A percentile compares a stretch with the other conserved stretches of the same genome.
Evolutionary conservation across 1,140 invertebrate genomes (phyloP).

Genomic region (Drosophila neocordata): DNA sequence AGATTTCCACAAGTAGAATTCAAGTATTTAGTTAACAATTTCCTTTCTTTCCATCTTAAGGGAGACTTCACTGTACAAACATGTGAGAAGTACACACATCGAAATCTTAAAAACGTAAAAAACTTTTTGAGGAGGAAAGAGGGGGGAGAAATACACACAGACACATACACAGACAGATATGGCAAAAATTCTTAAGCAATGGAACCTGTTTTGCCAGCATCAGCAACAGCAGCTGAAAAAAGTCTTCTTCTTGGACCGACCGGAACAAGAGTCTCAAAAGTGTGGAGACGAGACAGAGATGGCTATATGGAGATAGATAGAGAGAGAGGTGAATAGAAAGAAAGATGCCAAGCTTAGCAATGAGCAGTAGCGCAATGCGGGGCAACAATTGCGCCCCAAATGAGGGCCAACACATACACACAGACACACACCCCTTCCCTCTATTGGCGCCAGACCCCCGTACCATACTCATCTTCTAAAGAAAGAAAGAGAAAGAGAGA

Average conservation of each 20-base stretch:
- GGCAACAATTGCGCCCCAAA: constrained; percentile 13
- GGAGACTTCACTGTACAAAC: constrained; percentile 35
- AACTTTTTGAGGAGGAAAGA: too few relatives aligned
- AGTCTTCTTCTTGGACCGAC: constrained; percentile 53
- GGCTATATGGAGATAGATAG: neutral
- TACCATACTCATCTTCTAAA: neutral
- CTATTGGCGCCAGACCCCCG: neutral
- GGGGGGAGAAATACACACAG: neutral
- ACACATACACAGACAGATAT: constrained; percentile 34
- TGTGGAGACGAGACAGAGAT: neutral
- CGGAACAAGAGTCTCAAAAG: constrained; percentile 54
- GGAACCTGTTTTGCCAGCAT: constrained; percentile 61
- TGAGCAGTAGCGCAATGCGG: constrained; percentile 1
- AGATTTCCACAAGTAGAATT: too few relatives aligned
- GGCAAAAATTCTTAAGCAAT: constrained; percentile 72
- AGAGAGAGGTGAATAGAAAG: neutral
- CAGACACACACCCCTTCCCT: neutral
- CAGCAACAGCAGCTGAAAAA: constrained; percentile 24
- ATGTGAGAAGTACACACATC: neutral
- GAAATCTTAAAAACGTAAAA: too few relatives aligned
- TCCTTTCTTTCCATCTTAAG: neutral
- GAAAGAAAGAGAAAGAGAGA: constrained; percentile 10
- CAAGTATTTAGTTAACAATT: neutral
- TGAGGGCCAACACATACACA: neutral
- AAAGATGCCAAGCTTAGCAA: constrained; percentile 47